These are phyloP conservation scores for Loxodonta africana DNA, from an alignment of 2,113 vertebrate genomes.

Conservation along the genomic window DNA sequence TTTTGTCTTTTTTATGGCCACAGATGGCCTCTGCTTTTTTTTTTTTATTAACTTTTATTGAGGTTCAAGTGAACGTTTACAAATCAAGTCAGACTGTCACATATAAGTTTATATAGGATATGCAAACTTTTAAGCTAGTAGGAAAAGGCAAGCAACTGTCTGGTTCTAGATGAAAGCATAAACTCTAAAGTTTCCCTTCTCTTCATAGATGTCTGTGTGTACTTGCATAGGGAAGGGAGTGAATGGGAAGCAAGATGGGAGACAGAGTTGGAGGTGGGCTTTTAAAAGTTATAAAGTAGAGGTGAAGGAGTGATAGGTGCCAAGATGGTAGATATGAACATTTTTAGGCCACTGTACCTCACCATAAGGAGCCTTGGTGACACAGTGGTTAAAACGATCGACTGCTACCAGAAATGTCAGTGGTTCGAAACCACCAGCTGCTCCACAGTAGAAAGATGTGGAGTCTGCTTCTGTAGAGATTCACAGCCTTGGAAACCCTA, in stretches of 20 bases:
- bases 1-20: too few species aligned
- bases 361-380: too few species aligned
- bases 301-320: background rate
- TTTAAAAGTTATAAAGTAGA: background rate
- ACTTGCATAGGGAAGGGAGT: background rate
- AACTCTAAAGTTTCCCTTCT: background rate
- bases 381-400: too few species aligned
- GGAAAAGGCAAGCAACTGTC: background rate
- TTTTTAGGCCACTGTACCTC: background rate
- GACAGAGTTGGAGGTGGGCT: background rate
- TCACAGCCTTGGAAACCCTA: too few species aligned
- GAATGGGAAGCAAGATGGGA: background rate
- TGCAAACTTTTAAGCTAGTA: background rate
- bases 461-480: too few species aligned
- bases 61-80: too few species aligned
- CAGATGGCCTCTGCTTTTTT: too few species aligned
- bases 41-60: too few species aligned
- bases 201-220: background rate
- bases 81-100: too few species aligned
- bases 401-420: too few species aligned
- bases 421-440: too few species aligned
- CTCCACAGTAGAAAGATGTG: too few species aligned
- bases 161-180: background rate
- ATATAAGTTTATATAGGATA: background rate
- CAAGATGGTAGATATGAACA: background rate